Conservation (phyloP, 2,113 vertebrate species). For the Sphaerodactylus townsendi region DNA sequence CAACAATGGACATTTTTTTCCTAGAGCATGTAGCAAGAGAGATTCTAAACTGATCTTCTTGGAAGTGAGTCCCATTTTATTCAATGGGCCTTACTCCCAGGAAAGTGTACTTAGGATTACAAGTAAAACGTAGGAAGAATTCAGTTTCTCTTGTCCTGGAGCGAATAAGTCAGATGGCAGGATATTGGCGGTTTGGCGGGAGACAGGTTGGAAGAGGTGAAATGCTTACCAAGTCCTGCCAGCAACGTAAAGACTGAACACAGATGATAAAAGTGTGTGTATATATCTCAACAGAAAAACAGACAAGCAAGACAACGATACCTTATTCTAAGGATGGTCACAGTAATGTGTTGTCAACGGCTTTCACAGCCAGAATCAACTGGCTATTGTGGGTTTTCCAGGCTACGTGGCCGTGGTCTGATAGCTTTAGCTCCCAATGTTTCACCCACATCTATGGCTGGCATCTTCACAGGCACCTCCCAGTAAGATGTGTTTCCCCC, state of each 20-base stretch:
- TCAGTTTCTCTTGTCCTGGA: constrained; percentile 39
- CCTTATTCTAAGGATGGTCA: background rate
- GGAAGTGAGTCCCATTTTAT: too few species aligned
- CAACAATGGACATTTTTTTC: background rate
- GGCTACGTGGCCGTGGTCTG: too few species aligned
- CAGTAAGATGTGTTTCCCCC: too few species aligned
- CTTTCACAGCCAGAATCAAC: too few species aligned
- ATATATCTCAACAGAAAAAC: constrained; percentile 57
- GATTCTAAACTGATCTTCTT: too few species aligned
- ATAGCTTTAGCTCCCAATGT: too few species aligned
- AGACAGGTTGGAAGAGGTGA: constrained; percentile 44
- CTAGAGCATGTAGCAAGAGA: too few species aligned
- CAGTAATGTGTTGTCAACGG: too few species aligned
- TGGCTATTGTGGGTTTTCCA: too few species aligned
- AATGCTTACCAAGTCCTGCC: constrained; percentile 60
- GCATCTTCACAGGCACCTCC: too few species aligned
- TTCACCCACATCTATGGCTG: too few species aligned
- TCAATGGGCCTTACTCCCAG: too few species aligned
- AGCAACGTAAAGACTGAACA: constrained; percentile 65
- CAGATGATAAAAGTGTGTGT: constrained; percentile 60
- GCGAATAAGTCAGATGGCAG: background rate
- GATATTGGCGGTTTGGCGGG: background rate
- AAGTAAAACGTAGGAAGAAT: background rate
- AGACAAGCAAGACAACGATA: background rate
- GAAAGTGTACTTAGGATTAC: background rate